A percentile compares a stretch with the other conserved stretches of the same genome.
Evolutionary conservation across 2,113 vertebrate species (phyloP).

Genomic region (Arothron firmamentum): DNA sequence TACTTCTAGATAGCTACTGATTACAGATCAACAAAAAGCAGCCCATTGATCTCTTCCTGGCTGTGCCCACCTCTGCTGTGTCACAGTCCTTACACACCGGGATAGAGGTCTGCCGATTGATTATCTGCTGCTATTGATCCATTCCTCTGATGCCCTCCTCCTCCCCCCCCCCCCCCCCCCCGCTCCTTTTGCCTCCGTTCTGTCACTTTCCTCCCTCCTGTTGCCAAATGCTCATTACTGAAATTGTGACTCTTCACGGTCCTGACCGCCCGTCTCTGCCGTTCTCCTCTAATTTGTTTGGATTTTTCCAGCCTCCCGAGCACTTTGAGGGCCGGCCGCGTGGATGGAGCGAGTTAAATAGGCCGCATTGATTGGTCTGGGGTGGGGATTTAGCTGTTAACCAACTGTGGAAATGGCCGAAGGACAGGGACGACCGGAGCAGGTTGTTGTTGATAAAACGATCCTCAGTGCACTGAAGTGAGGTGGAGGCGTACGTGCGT

Average conservation of each 20-base stretch:
- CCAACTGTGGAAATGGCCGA: slow-evolving; percentile 57
- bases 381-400: slow-evolving; percentile 67
- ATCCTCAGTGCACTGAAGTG: slow-evolving; percentile 31
- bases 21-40: slow-evolving; percentile 75
- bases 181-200: slow-evolving; percentile 15
- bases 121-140: slow-evolving; percentile 72
- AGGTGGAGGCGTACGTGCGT: slow-evolving; percentile 22
- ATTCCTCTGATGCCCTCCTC: slow-evolving; percentile 49
- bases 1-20: slow-evolving; percentile 82
- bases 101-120: slow-evolving; percentile 62
- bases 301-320: slow-evolving; percentile 44
- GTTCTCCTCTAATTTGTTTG: slow-evolving; percentile 61
- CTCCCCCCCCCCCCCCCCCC: background rate
- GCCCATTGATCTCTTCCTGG: slow-evolving; percentile 76
- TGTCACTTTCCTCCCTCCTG: slow-evolving; percentile 32
- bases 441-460: slow-evolving; percentile 51
- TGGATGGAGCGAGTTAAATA: slow-evolving; percentile 68
- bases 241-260: slow-evolving; percentile 54
- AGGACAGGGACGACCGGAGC: slow-evolving; percentile 19
- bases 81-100: slow-evolving; percentile 70
- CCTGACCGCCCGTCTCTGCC: slow-evolving; percentile 27
- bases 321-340: slow-evolving; percentile 46
- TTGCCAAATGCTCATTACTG: slow-evolving; percentile 55
- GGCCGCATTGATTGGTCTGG: slow-evolving; percentile 63
- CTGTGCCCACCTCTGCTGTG: slow-evolving; percentile 69